A percentile compares a stretch with the other conserved stretches of the same genome.
These are phyloP conservation scores for Thymelicus lineola DNA, from an alignment of 2,888 invertebrate genomes.

Conservation along the genomic window DNA sequence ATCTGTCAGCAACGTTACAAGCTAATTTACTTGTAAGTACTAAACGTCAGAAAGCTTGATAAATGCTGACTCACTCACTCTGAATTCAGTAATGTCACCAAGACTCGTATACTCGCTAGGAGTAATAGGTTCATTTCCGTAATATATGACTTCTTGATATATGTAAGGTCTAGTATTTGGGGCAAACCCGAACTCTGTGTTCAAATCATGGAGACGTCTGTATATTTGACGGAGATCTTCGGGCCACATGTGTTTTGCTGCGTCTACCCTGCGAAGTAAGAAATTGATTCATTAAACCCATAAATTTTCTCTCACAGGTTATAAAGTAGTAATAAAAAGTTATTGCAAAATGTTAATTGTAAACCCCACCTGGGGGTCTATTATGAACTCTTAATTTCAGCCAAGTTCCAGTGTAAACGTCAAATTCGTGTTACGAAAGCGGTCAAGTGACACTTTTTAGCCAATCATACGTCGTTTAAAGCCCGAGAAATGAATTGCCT, in stretches of 20 bases:
- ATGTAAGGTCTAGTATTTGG: slow-evolving; percentile 86
- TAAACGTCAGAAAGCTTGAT: slow-evolving; percentile 21
- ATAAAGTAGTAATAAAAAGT: no score
- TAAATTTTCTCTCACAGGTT: no score
- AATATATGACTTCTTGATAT: slow-evolving; percentile 89
- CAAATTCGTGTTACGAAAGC: no score
- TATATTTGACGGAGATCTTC: slow-evolving; percentile 88
- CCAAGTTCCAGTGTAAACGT: no score
- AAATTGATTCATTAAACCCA: no score
- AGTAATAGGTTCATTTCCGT: slow-evolving; percentile 75
- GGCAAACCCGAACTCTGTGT: slow-evolving; percentile 85
- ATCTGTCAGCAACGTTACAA: neutral
- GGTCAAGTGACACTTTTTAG: no score
- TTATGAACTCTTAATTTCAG: no score
- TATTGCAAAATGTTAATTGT: no score
- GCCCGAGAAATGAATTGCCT: no score
- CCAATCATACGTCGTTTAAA: no score
- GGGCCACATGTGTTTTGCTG: slow-evolving; percentile 92
- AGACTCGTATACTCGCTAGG: slow-evolving; percentile 76
- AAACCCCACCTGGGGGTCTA: no score
- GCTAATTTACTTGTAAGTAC: slow-evolving; percentile 8
- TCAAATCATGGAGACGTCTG: slow-evolving; percentile 83
- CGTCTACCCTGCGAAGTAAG: slow-evolving; percentile 87
- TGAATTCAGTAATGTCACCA: slow-evolving; percentile 91
- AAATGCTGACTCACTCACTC: slow-evolving; percentile 55